Conservation (phyloP, 1,140 invertebrate species). For the Micrasema minimum region DNA sequence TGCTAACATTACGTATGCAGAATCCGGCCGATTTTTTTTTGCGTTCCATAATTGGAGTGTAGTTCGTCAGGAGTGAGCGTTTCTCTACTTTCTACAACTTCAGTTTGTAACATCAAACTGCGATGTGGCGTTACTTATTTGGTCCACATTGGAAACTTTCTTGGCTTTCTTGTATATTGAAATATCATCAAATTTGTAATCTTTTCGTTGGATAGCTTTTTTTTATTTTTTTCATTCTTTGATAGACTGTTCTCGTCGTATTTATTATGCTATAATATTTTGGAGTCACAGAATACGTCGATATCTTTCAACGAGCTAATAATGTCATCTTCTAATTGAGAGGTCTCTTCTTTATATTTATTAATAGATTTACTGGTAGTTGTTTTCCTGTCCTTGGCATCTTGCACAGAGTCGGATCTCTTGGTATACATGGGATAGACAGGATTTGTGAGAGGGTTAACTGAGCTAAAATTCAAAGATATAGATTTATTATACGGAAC, state of each 20-base stretch:
- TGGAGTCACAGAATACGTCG: conserved; percentile 63
- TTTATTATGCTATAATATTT: conserved; percentile 27
- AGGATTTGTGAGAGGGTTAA: conserved; percentile 57
- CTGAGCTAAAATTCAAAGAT: conserved; percentile 66
- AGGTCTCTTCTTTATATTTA: conserved; percentile 58
- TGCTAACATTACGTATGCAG: conserved; percentile 68
- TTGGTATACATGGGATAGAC: conserved; percentile 64
- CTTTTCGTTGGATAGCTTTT: conserved; percentile 30
- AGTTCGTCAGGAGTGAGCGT: conserved; percentile 43
- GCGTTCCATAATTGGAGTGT: conserved; percentile 38
- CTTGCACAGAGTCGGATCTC: conserved; percentile 64
- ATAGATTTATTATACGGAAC: conserved; percentile 65
- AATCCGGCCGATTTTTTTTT: conserved; percentile 62
- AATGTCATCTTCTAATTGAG: conserved; percentile 62
- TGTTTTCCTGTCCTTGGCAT: conserved; percentile 58
- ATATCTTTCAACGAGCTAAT: conserved; percentile 67
- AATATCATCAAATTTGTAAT: conserved; percentile 40
- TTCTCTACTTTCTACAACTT: conserved; percentile 34
- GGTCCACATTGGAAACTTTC: conserved; percentile 24
- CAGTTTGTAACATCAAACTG: conserved; percentile 13
- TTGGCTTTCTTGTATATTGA: conserved; percentile 35
- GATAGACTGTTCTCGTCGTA: conserved; percentile 19
- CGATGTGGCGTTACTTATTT: conserved; percentile 11
- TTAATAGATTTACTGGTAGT: conserved; percentile 58
- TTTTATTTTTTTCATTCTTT: conserved; percentile 31